Percentiles rank a stretch among this genome's conserved stretches.
These are phyloP conservation scores for Sarcophaga bullata DNA, from an alignment of 1,140 invertebrate genomes.

Conservation along the genomic window DNA sequence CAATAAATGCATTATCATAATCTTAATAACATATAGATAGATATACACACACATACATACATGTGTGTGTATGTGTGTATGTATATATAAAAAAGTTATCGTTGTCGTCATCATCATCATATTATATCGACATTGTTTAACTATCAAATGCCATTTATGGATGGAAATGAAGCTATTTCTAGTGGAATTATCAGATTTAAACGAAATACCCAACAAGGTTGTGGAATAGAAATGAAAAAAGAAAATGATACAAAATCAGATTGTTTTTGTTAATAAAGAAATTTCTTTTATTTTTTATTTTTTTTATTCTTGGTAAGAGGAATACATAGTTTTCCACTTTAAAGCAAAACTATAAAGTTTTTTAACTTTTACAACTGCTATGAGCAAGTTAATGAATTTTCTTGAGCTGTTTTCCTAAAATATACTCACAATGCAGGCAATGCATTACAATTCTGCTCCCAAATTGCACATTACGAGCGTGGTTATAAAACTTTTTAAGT, in stretches of 20 bases:
- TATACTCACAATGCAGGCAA: constrained; percentile 11
- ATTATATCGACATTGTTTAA: neutral
- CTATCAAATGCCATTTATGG: neutral
- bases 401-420: neutral
- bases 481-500: neutral
- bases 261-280: neutral
- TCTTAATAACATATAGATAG: neutral
- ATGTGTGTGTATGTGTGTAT: no score
- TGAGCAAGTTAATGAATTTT: neutral
- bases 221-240: neutral
- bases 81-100: neutral
- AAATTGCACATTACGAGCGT: constrained; percentile 12
- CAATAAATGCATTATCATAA: constrained; percentile 19
- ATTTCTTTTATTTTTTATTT: neutral
- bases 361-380: neutral
- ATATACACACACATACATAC: no score
- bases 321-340: neutral
- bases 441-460: constrained; percentile 27
- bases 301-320: neutral
- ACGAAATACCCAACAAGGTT: neutral
- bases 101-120: neutral
- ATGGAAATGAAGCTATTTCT: neutral
- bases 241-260: no score
- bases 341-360: neutral
- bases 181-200: constrained; percentile 24